Base-by-base conservation (phyloP, 2,113 vertebrate species). In the Mirounga angustirostris region DNA sequence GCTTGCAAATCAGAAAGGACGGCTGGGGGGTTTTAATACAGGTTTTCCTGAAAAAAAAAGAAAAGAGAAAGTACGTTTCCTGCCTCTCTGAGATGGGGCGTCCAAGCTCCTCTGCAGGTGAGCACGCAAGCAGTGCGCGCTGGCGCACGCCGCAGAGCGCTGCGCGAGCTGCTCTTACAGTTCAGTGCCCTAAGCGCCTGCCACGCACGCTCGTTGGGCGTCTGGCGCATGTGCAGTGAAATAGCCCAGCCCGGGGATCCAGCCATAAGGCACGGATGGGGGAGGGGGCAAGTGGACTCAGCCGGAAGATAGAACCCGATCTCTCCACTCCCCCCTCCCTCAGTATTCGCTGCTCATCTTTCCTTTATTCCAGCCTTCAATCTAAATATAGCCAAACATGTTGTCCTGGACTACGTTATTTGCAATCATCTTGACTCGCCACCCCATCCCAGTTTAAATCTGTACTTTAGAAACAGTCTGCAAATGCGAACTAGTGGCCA, bases 171-270 rank as follows among this genome's bases (percentile, higher is more conserved):
- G 30, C 12, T 0, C 4, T 12, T 86, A 63, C 54, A 4, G 36
- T 59, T 65, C 36, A 19, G 84, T 0, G 73, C 89, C 14, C 7
- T 4, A 56, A 56, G 58, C 28, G 82, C 94, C 71, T 8, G 63
- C 59, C 86, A 83, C 22, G 58, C 88, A 69, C 33, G 63, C 26
- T 36, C 1, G 0, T 79, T 22, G 4, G 21, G 74, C 43, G 46
- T 52, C 54, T 13, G n/a, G 97, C 98, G 97, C 98, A 98, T 98
- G 98, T 98, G 97, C 98, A 98, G 79, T 94, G 94, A 84, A 43
- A 85, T 18, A 33, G 81, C 88, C 71, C 86, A n/a, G 52, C 50
- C 89, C 33, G 2, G 43, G 19, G 56, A 46, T 40, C 82, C 56
- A 58, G 19, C 46, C 4, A 73, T 33, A 4, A n/a, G 74, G 91